These are phyloP conservation scores for Nomada lathburiana DNA, from an alignment of 2,888 invertebrate species.

Conservation along the genomic window DNA sequence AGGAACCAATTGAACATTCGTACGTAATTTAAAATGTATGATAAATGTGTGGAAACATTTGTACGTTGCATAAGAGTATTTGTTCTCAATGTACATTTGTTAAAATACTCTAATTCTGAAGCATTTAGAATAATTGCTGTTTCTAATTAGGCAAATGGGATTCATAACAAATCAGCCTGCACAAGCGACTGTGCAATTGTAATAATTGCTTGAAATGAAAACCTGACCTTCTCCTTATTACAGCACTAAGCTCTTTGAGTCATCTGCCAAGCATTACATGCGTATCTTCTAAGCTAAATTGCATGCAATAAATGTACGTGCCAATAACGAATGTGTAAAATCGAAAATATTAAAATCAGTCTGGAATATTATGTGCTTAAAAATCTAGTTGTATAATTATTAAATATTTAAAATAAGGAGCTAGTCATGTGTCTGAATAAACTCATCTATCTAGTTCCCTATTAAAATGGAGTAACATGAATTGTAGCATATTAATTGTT, in stretches of 20 bases:
- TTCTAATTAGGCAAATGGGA: not conserved
- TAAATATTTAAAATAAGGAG: not conserved
- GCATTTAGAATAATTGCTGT: not conserved
- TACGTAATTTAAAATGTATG: not conserved
- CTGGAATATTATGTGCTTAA: not conserved
- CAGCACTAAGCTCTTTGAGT: slow-evolving; percentile 1
- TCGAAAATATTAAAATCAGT: not conserved
- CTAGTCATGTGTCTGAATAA: not conserved
- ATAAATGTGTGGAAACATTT: not conserved
- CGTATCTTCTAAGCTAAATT: slow-evolving; percentile 8
- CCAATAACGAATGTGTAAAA: not conserved
- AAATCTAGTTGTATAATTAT: not conserved
- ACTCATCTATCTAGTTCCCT: no score
- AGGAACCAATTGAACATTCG: no score
- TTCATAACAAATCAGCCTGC: slow-evolving; percentile 18
- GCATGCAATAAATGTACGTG: not conserved
- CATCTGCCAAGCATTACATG: not conserved
- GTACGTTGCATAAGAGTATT: not conserved
- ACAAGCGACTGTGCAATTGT: not conserved
- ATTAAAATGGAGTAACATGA: not conserved
- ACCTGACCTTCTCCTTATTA: slow-evolving; percentile 26
- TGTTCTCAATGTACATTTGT: no score
- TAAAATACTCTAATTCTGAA: not conserved
- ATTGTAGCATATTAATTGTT: not conserved
- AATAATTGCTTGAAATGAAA: slow-evolving; percentile 29